Conservation (phyloP, 2,113 vertebrate species). For the Triplophysa dalaica region DNA sequence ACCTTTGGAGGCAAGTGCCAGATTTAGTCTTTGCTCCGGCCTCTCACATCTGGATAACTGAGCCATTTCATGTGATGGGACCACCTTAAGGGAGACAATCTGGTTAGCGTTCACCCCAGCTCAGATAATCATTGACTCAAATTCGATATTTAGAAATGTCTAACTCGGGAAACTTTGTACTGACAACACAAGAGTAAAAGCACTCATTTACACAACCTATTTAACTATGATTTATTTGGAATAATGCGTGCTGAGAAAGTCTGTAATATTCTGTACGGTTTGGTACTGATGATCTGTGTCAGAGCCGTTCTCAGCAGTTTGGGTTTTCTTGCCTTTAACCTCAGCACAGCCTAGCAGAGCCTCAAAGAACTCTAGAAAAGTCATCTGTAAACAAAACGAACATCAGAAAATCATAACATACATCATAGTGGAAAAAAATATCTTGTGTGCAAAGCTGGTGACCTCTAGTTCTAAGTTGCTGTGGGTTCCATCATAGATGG, state of each 20-base stretch:
- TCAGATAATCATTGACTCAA: not conserved
- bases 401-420: not conserved
- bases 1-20: not conserved
- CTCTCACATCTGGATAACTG: slow-evolving; percentile 56
- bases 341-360: slow-evolving; percentile 82
- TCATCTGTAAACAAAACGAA: slow-evolving; percentile 73
- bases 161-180: slow-evolving; percentile 33
- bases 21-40: slow-evolving; percentile 49
- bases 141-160: not conserved
- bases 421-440: too few species aligned
- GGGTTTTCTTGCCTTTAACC: slow-evolving; percentile 57
- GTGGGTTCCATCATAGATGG: slow-evolving; percentile 46
- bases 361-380: slow-evolving; percentile 93
- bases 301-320: not conserved
- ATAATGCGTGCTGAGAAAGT: not conserved
- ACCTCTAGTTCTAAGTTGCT: slow-evolving; percentile 83
- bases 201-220: not conserved
- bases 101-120: slow-evolving; percentile 8
- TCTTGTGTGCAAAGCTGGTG: slow-evolving; percentile 23
- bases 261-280: not conserved
- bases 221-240: not conserved
- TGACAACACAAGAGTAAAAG: slow-evolving; percentile 14
- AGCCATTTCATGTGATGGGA: slow-evolving; percentile 46
- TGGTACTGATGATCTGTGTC: not conserved
- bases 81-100: slow-evolving; percentile 12